Base-by-base conservation (phyloP, 1,140 invertebrate genomes). In the Anadara kagoshimensis region DNA sequence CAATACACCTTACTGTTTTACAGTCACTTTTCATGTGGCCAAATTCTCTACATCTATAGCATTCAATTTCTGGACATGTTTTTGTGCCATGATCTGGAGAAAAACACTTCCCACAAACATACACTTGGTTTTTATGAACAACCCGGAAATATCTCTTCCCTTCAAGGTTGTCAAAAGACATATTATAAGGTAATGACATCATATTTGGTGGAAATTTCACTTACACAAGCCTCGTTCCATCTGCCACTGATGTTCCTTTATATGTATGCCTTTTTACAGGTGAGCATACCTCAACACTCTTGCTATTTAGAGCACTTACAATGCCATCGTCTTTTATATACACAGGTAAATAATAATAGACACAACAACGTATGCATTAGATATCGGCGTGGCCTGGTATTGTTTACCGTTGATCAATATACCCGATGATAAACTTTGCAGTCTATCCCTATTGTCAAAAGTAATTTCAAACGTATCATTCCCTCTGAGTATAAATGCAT, bases 291-390 rank as follows among this genome's bases (percentile, higher is more conserved):
- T 61, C 58, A 45, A 41, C 43, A 11, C 58, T n/a, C 44, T 45
- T 61, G 8, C 10, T 24, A 0, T 22, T 20, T 44, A 61, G 22
- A 8, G 36, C 20, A 22, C 20, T 10, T 44, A 61, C 8, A 12
- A 61, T 45, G 10, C 44, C 43, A 44, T 20, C 12, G 44, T 61
- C 58, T 0, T 43, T 22, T 22, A 61, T 44, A 22, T 61, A 61
- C 16, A 43, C 58, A 5, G 58, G 58, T 44, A 61, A 45, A 61
- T 61, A 10, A 61, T 44, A 44, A 61, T 29, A 10, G 58, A 44
- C 14, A 44, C 58, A 20, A 45, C 43, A 22, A 61, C 20, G 8
- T 20, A 41, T 22, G 20, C 41, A 22, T 61, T 61, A 20, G 45
- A 61, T 44, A 36, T 36, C 7, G 29, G 29, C 2, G 7, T 36